These are phyloP conservation scores for Drosophila picticornis DNA, from an alignment of 2,888 invertebrate species.

Conservation along the genomic window DNA sequence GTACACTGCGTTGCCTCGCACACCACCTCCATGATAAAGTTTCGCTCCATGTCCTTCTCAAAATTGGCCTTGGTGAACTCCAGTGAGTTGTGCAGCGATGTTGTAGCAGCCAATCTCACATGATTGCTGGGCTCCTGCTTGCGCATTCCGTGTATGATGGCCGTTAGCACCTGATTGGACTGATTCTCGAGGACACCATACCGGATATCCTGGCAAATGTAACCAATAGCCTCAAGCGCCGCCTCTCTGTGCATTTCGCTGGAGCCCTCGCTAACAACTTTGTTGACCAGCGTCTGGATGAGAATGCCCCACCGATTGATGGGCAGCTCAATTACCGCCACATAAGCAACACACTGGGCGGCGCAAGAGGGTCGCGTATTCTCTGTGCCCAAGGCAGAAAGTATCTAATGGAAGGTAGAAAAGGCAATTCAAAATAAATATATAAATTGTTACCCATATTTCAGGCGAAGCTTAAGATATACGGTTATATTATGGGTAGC, in stretches of 20 bases:
- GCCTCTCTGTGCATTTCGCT: constrained; percentile 98
- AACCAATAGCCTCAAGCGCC: constrained; percentile 98
- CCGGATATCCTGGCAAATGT: constrained; percentile 96
- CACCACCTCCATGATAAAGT: constrained; percentile 99
- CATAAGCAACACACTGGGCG: constrained; percentile 99
- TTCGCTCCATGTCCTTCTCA: constrained; percentile 98
- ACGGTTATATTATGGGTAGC: neutral
- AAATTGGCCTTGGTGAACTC: constrained; percentile 99
- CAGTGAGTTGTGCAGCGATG: constrained; percentile 97
- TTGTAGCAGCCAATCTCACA: constrained; percentile 98
- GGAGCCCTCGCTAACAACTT: constrained; percentile 94
- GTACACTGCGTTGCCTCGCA: constrained; percentile 98
- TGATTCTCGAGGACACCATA: constrained; percentile 96
- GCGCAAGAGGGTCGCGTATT: constrained; percentile 97
- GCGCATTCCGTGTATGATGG: constrained; percentile 99
- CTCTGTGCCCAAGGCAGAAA: constrained; percentile 98
- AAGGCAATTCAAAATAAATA: neutral
- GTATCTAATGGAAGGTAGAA: constrained; percentile 87
- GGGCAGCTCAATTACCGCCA: constrained; percentile 98
- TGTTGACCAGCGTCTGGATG: constrained; percentile 93
- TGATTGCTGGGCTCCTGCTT: constrained; percentile 96
- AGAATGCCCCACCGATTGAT: constrained; percentile 96
- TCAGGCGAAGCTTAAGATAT: neutral
- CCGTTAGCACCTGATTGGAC: constrained; percentile 98
- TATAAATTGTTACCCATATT: neutral